Evolutionary conservation across 2,113 vertebrate species (phyloP).

Genomic region (Lycaon pictus): DNA sequence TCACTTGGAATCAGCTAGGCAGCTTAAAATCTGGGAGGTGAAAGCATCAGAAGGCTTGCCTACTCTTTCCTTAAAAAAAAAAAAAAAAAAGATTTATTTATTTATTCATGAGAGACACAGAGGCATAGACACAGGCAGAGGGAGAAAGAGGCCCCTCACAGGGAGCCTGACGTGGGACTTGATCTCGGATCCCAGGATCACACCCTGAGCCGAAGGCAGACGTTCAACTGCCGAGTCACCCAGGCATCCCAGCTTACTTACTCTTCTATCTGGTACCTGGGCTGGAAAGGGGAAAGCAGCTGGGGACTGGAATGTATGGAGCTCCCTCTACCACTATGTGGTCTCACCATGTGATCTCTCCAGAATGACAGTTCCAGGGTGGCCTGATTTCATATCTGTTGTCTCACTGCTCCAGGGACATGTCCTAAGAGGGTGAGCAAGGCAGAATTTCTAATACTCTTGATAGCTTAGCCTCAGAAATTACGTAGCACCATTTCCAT

Average conservation of each 20-base stretch:
- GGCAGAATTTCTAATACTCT: background rate
- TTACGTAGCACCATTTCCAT: background rate
- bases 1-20: background rate
- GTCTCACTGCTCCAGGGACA: background rate
- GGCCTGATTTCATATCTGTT: background rate
- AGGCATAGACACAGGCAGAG: no score
- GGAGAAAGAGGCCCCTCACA: no score
- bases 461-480: background rate
- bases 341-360: background rate
- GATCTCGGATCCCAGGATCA: no score
- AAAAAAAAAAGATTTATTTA: no score
- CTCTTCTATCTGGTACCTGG: background rate
- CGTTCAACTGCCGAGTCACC: no score
- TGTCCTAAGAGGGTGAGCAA: background rate
- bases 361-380: background rate
- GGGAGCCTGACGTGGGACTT: no score
- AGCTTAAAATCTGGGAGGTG: background rate
- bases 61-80: background rate
- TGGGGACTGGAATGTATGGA: background rate
- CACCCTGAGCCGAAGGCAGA: no score
- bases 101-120: no score
- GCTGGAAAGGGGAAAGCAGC: background rate
- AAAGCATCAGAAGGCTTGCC: background rate
- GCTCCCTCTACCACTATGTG: background rate
- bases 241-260: background rate